Evolutionary conservation across 1,140 invertebrate species (phyloP).

Genomic region (Chymomyza costata): DNA sequence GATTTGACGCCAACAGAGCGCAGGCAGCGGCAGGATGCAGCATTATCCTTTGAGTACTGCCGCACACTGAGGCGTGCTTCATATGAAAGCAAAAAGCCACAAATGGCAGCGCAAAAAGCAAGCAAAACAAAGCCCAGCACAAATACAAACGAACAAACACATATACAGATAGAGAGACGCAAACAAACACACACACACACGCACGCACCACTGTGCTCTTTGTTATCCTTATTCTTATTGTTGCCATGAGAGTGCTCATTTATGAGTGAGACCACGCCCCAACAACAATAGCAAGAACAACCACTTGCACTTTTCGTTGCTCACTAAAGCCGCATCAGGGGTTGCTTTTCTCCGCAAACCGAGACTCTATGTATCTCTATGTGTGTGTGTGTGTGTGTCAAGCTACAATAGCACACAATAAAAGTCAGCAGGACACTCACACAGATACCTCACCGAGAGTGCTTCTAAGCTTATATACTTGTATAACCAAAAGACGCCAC

Average conservation of each 20-base stretch:
- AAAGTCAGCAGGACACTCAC: conserved; percentile 50
- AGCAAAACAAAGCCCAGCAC: conserved; percentile 50
- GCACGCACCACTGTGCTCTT: conserved; percentile 27
- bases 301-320: conserved; percentile 55
- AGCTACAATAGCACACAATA: conserved; percentile 47
- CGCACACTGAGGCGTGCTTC: conserved; percentile 28
- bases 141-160: conserved; percentile 16
- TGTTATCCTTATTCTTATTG: conserved; percentile 68
- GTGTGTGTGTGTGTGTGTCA: conserved; percentile 11
- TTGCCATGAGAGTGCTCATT: conserved; percentile 52
- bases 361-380: conserved; percentile 13
- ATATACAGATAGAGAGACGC: too few species aligned
- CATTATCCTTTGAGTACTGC: conserved; percentile 57
- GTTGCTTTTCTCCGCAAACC: conserved; percentile 37
- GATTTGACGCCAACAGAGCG: conserved; percentile 14
- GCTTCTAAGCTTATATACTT: conserved; percentile 49
- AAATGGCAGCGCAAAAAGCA: conserved; percentile 68
- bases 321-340: conserved; percentile 46
- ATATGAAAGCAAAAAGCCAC: conserved; percentile 71
- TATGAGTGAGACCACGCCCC: conserved; percentile 59
- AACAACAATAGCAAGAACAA: conserved; percentile 14
- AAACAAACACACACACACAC: conserved; percentile 1
- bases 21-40: conserved; percentile 23
- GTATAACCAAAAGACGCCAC: conserved; percentile 16
- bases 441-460: conserved; percentile 4